phyloP scores from a whole-genome alignment of 2,113 vertebrate species.

The Syngnathoides biaculeatus region DNA sequence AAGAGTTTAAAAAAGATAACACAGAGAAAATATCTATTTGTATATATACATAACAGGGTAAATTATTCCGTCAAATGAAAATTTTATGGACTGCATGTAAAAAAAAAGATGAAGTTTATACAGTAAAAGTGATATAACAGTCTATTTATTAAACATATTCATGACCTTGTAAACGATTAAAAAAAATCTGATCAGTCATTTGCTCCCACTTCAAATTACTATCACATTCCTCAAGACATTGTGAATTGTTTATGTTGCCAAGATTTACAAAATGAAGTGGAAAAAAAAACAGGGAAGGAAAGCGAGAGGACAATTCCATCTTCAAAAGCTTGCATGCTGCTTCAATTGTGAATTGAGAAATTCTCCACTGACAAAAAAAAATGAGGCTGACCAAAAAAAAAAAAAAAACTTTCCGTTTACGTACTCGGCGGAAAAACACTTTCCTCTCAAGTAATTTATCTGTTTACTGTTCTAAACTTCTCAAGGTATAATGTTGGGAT shows the following conservation, averaged over 20 bases:
- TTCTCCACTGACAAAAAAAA: constrained; percentile 85
- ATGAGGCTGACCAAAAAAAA: constrained; percentile 93
- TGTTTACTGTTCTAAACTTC: constrained; percentile 99
- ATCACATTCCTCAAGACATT: constrained; percentile 96
- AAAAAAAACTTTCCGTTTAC: constrained; percentile 98
- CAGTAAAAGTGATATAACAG: constrained; percentile 99
- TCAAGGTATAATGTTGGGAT: constrained; percentile 92
- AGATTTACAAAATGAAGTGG: constrained; percentile 88
- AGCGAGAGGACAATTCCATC: constrained; percentile 74
- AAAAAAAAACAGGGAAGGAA: constrained; percentile 67
- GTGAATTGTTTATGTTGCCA: constrained; percentile 99
- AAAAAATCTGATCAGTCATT: constrained; percentile 89
- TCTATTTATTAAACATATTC: constrained; percentile 99
- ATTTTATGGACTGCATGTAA: constrained; percentile 99
- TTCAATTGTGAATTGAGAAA: constrained; percentile 99
- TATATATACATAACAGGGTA: constrained; percentile 99
- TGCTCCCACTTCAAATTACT: constrained; percentile 94
- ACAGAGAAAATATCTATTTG: constrained; percentile 99
- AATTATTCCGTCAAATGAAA: constrained; percentile 99
- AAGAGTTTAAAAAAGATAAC: constrained; percentile 89
- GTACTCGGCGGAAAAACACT: constrained; percentile 92
- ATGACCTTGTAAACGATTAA: constrained; percentile 96
- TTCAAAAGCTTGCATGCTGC: constrained; percentile 98
- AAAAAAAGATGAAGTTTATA: constrained; percentile 98
- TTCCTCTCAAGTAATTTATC: constrained; percentile 93